A percentile compares a stretch with the other conserved stretches of the same genome.
Conservation (phyloP, 2,113 vertebrate species). For the Zosterops hypoxanthus region DNA sequence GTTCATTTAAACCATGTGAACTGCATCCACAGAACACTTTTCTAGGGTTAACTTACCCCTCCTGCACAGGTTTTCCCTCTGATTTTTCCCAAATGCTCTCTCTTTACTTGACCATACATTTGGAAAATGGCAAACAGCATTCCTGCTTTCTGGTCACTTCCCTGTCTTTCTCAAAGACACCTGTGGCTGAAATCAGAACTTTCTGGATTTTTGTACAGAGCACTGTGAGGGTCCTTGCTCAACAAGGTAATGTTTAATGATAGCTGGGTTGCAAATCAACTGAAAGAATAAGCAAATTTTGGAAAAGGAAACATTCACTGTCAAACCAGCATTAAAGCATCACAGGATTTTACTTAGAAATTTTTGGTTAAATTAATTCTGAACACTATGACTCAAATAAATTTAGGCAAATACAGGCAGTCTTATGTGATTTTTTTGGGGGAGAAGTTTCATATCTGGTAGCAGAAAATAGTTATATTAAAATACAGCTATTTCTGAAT, state of each 20-base stretch:
- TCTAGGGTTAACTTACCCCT: not conserved
- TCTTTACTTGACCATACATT: not conserved
- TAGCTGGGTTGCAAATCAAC: not conserved
- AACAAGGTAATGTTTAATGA: not conserved
- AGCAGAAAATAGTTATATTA: not conserved
- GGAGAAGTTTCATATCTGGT: not conserved
- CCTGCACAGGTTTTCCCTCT: not conserved
- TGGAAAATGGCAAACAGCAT: not conserved
- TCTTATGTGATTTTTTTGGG: not conserved
- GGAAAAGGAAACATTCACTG: not conserved
- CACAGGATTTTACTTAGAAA: not conserved
- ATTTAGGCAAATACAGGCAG: not conserved
- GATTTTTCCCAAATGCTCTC: not conserved
- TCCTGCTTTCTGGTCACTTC: not conserved
- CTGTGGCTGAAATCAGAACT: not conserved
- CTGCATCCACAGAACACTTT: not conserved
- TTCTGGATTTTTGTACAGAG: not conserved
- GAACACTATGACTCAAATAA: not conserved
- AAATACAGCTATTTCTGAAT: not conserved
- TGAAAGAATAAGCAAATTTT: not conserved
- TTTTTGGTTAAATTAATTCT: not conserved
- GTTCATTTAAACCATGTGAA: not conserved
- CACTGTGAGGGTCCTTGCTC: not conserved
- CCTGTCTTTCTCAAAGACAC: not conserved
- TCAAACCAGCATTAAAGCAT: not conserved